Percentiles rank a stretch among this genome's conserved stretches.
phyloP scores from a whole-genome alignment of 2,113 vertebrate genomes.

The Malurus cyaneus region DNA sequence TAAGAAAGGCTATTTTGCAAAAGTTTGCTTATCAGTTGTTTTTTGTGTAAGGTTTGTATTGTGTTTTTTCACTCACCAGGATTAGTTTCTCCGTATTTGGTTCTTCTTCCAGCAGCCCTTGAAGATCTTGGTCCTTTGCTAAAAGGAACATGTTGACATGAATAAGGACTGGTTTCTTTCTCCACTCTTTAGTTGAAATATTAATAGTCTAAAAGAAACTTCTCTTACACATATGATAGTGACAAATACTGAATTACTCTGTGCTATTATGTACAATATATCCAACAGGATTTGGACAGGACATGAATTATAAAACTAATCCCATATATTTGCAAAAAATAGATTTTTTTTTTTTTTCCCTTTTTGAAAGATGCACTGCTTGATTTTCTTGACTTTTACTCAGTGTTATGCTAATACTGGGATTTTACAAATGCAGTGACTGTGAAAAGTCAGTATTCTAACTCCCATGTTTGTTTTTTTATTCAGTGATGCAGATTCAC shows the following conservation, averaged over 20 bases:
- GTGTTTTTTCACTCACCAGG: background rate
- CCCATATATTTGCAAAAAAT: background rate
- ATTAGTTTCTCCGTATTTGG: background rate
- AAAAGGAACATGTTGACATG: accelerated
- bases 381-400: background rate
- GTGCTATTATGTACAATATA: background rate
- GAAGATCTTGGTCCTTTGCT: background rate
- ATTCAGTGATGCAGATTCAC: conserved; percentile 72
- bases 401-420: background rate
- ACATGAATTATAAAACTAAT: background rate
- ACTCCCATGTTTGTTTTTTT: background rate
- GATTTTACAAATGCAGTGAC: background rate
- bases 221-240: background rate
- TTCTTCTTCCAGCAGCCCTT: background rate
- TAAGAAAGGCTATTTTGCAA: background rate
- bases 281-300: background rate
- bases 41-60: background rate
- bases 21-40: background rate
- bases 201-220: background rate
- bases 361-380: background rate
- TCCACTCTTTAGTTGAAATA: background rate
- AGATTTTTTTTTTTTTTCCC: background rate
- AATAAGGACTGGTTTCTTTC: background rate
- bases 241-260: background rate
- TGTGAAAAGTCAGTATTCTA: background rate